Conservation (phyloP, 2,113 vertebrate genomes). For the Hipposideros armiger region DNA sequence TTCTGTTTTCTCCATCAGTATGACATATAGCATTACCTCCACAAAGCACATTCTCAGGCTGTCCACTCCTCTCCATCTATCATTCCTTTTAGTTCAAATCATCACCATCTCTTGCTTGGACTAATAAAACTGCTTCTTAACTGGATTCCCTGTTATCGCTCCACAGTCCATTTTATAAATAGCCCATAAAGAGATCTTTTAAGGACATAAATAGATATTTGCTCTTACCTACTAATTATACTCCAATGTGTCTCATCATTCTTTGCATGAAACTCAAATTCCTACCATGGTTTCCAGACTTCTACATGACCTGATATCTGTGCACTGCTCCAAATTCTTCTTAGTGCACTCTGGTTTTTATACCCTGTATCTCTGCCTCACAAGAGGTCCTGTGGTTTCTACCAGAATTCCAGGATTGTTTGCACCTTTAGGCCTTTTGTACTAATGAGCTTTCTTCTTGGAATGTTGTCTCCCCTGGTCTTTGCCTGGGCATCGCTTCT, state of each 20-base stretch:
- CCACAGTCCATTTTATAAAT: background rate
- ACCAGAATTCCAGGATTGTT: background rate
- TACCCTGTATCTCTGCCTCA: background rate
- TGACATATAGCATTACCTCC: background rate
- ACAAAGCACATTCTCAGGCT: background rate
- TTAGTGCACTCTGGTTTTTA: background rate
- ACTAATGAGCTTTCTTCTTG: background rate
- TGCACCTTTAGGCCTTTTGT: background rate
- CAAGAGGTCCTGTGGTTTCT: background rate
- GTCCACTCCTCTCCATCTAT: background rate
- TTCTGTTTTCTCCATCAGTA: background rate
- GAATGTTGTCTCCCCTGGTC: background rate
- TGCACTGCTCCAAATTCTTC: background rate
- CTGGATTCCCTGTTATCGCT: background rate
- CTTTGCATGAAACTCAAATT: background rate
- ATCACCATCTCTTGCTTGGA: background rate
- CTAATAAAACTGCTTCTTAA: background rate
- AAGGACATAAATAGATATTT: background rate
- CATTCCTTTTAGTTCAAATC: background rate
- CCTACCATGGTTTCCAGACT: background rate
- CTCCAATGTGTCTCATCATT: background rate
- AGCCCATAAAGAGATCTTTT: background rate
- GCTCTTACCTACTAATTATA: background rate
- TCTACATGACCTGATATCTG: background rate
- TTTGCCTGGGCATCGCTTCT: background rate